Percentiles rank a stretch among this genome's conserved stretches.
Evolutionary conservation across 2,113 vertebrate species (phyloP).

Genomic region (Pachyramphus minor): DNA sequence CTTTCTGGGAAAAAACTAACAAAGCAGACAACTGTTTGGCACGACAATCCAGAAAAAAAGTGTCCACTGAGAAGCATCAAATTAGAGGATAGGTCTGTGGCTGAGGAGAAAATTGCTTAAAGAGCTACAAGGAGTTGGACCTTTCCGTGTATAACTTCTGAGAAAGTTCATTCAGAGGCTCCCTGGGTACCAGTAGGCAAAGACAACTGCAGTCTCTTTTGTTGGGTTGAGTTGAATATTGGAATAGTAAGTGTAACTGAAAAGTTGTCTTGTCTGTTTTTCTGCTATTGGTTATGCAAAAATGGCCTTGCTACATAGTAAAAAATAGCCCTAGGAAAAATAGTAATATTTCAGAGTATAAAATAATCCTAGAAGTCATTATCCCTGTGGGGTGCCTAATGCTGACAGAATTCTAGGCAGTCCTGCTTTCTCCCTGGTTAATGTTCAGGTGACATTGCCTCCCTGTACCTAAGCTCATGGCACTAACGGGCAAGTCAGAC

Average conservation of each 20-base stretch:
- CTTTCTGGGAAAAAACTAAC: slow-evolving; percentile 1
- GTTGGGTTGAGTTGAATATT: neutral
- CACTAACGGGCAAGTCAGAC: neutral
- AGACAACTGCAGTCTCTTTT: neutral
- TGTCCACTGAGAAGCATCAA: neutral
- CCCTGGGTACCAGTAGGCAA: neutral
- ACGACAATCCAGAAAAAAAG: neutral
- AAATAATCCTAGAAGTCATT: neutral
- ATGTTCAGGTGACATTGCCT: neutral
- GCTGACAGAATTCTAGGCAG: neutral
- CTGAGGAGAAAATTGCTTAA: neutral
- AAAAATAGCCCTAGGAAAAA: neutral
- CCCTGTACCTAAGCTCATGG: neutral
- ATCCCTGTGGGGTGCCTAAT: neutral
- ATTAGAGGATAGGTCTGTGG: neutral
- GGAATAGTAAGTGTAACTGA: neutral
- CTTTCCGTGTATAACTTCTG: neutral
- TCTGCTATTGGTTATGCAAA: neutral
- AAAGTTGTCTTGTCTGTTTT: neutral
- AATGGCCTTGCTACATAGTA: neutral
- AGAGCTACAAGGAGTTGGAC: neutral
- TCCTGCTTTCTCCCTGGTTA: neutral
- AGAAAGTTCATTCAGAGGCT: neutral
- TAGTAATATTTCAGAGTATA: neutral
- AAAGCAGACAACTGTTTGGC: slow-evolving; percentile 13